Evolutionary conservation across 2,888 invertebrate genomes (phyloP).

Genomic region (Cantharis flavilabris): DNA sequence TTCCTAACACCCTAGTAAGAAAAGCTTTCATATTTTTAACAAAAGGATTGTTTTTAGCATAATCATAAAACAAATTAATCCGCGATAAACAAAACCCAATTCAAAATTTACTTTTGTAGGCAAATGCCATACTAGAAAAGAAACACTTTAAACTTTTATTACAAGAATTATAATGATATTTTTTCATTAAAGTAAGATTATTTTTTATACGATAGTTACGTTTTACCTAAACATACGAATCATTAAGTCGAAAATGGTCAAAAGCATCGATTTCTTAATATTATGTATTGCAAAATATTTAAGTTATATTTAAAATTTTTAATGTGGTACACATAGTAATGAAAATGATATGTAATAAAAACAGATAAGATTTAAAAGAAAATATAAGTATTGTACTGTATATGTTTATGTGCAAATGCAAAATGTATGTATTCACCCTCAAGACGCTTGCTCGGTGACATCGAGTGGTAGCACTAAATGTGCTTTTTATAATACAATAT

Average conservation of each 20-base stretch:
- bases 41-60: neutral
- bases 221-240: no score
- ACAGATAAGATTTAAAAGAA: neutral
- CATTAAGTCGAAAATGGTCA: no score
- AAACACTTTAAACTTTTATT: neutral
- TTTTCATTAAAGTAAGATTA: no score
- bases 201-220: no score
- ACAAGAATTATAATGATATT: no score
- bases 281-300: no score
- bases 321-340: no score
- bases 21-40: neutral
- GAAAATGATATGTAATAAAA: no score
- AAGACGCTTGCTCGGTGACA: constrained; percentile 20
- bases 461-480: constrained; percentile 23
- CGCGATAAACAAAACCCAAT: neutral
- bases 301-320: no score
- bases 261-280: no score
- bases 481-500: constrained; percentile 21
- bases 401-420: constrained; percentile 12
- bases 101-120: neutral
- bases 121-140: neutral
- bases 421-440: constrained; percentile 19
- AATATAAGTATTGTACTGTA: neutral
- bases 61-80: neutral
- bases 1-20: neutral